Percentiles rank a stretch among this genome's conserved stretches.
Evolutionary conservation across 2,888 invertebrate genomes (phyloP).

Genomic region (Troides aeacus): DNA sequence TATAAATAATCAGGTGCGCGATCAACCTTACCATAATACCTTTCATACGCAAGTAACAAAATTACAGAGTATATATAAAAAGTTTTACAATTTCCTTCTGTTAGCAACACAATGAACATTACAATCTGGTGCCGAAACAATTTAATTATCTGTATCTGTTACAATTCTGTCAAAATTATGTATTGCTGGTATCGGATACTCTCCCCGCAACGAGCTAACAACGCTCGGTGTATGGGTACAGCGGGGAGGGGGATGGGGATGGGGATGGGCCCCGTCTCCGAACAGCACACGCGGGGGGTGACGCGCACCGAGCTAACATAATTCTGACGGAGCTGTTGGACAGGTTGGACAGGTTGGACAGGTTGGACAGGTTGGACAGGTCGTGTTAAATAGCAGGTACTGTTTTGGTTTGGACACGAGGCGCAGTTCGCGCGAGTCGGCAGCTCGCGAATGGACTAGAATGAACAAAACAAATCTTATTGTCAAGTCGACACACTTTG

Average conservation of each 20-base stretch:
- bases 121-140: no score
- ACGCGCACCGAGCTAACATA: neutral
- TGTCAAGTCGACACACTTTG: slow-evolving; percentile 69
- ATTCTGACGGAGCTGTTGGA: slow-evolving; percentile 22
- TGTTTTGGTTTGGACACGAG: slow-evolving; percentile 22
- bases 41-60: no score
- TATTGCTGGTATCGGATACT: neutral
- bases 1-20: neutral
- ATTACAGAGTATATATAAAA: no score
- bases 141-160: no score
- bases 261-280: no score
- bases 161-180: slow-evolving; percentile 18
- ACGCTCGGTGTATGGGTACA: no score
- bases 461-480: slow-evolving; percentile 58
- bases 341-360: neutral
- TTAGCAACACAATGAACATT: no score
- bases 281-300: no score
- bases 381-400: slow-evolving; percentile 22
- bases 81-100: no score
- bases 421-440: neutral
- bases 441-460: slow-evolving; percentile 66
- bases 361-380: neutral
- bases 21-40: neutral
- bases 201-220: no score
- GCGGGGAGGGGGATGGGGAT: no score